Evolutionary conservation across 2,113 vertebrate species (phyloP), one percentile per base, ranked within the genome.

Genomic region (Puffinus mauretanicus): DNA sequence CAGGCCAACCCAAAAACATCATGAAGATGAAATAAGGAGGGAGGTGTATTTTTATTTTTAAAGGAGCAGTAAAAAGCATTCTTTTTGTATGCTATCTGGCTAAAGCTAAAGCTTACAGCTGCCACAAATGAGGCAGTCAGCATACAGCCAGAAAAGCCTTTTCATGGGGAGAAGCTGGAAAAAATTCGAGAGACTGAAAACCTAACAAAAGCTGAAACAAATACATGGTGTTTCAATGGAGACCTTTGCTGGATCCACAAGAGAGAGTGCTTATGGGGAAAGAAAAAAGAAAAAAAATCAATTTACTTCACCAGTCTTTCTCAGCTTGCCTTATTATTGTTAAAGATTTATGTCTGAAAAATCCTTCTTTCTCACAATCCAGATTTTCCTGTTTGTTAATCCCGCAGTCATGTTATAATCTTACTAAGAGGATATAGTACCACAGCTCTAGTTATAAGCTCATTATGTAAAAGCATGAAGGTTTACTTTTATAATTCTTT

Each of bases 381-480:
- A 91, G 82, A 79, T 95, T 95, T 82, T 94, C 46, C 40, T 67
- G 38, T 67, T 91, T 64, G 55, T 76, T 96, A 95, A 90, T 96
- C 94, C 91, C 22, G 44, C 85, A 71, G 91, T 96, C 75, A 95
- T 84, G 69, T 97, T 93, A 70, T 77, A 95, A 88, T 95, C 88
- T 92, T 94, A 30, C 87, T 96, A 97, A 97, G 91, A 94, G 95
- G 96, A 95, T 95, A 88, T 58, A 94, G 57, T 94, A 86, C 84
- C 84, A 86, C 75, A 91, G 75, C 88, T 80, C 72, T 69, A 89
- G 77, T 69, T 95, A 94, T 95, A 97, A 96, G 93, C 93, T 97
- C 72, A 96, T 95, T 96, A 90, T 73, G 69, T 82, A 83, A 90
- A 96, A 93, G 89, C 88, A 94, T 75, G 77, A 91, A 84, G 77